These are phyloP conservation scores for Drosophila ercepeae DNA, from an alignment of 1,140 invertebrate genomes.

Conservation along the genomic window DNA sequence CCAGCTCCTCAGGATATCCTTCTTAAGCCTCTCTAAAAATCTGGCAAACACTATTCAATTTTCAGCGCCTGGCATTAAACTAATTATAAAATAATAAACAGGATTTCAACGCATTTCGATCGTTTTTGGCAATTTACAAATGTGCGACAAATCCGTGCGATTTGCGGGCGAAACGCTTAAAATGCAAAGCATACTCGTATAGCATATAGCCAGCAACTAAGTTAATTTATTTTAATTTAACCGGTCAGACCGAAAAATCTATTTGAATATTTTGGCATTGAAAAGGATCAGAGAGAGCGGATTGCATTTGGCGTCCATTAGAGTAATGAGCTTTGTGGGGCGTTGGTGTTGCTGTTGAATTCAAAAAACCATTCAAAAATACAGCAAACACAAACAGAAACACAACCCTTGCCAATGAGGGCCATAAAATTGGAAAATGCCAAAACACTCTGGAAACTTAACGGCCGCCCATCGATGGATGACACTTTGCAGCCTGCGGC, in stretches of 20 bases:
- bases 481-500: slow-evolving; percentile 71
- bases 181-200: slow-evolving; percentile 61
- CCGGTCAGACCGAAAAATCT: slow-evolving; percentile 11
- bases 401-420: slow-evolving; percentile 36
- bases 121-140: slow-evolving; percentile 76
- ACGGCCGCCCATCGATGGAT: slow-evolving; percentile 73
- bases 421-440: slow-evolving; percentile 67
- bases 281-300: background rate
- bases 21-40: slow-evolving; percentile 18
- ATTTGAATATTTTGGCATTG: slow-evolving; percentile 21
- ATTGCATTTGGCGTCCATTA: slow-evolving; percentile 60
- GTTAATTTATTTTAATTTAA: slow-evolving; percentile 77
- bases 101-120: slow-evolving; percentile 68
- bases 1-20: background rate
- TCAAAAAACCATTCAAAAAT: background rate
- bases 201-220: slow-evolving; percentile 45
- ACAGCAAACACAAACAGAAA: background rate
- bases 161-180: slow-evolving; percentile 58
- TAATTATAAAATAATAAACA: slow-evolving; percentile 81
- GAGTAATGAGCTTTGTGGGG: slow-evolving; percentile 70
- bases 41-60: slow-evolving; percentile 64
- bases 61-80: slow-evolving; percentile 50
- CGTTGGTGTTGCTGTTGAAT: background rate
- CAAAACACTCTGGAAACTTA: slow-evolving; percentile 67
- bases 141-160: slow-evolving; percentile 63